Evolutionary conservation across 2,797 vertebrate species (phyloP).

Genomic region (Hyperoplus immaculatus): DNA sequence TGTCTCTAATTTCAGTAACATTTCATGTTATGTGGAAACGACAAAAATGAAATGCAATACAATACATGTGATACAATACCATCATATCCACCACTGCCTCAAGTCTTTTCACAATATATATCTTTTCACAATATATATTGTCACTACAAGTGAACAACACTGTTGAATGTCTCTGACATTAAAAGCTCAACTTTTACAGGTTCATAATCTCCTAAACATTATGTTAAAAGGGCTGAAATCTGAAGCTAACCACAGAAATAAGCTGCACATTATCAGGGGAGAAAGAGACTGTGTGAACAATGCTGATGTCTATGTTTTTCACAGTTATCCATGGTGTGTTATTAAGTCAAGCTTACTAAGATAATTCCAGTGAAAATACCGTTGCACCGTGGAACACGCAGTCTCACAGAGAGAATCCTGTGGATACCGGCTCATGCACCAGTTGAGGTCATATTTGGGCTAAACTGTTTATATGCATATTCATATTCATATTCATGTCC

Average conservation of each 20-base stretch:
- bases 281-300: conserved; percentile 25
- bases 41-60: too few species aligned
- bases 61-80: too few species aligned
- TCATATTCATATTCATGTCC: conserved; percentile 73
- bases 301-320: conserved; percentile 30
- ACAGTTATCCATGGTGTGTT: conserved; percentile 30
- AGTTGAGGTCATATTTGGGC: conserved; percentile 65
- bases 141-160: neutral
- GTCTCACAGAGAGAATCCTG: conserved; percentile 18
- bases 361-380: conserved; percentile 38
- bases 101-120: too few species aligned
- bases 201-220: neutral
- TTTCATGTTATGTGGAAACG: too few species aligned
- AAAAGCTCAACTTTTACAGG: neutral
- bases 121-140: too few species aligned
- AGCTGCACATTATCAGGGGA: conserved; percentile 18
- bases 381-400: conserved; percentile 16
- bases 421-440: conserved; percentile 33
- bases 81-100: too few species aligned
- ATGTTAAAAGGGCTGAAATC: neutral
- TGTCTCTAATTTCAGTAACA: too few species aligned
- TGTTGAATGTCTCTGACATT: neutral
- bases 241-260: neutral
- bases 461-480: conserved; percentile 75
- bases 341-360: conserved; percentile 49